These are phyloP conservation scores for Trypoxylon attenuatum DNA, from an alignment of 2,888 invertebrate genomes.

Conservation along the genomic window DNA sequence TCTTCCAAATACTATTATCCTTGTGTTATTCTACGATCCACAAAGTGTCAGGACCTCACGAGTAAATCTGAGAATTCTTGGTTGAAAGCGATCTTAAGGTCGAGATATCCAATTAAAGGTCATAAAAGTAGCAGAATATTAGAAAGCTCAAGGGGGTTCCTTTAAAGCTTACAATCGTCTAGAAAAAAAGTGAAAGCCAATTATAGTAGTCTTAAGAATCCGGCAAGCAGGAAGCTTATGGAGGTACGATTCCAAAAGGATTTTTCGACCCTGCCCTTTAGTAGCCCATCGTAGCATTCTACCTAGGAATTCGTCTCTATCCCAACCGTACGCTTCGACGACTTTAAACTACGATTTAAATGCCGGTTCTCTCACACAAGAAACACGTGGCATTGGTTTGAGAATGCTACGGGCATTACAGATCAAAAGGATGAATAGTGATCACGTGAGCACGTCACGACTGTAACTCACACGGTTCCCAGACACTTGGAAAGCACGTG, in stretches of 20 bases:
- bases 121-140: slow-evolving; percentile 7
- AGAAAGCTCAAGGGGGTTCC: background rate
- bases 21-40: background rate
- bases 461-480: too few species aligned
- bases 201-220: slow-evolving; percentile 50
- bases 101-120: slow-evolving; percentile 8
- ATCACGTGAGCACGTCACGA: too few species aligned
- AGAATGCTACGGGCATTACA: too few species aligned
- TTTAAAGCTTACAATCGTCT: background rate
- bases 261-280: slow-evolving; percentile 3
- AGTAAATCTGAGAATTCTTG: background rate
- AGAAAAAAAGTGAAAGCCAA: slow-evolving; percentile 35
- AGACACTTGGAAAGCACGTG: too few species aligned
- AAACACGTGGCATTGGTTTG: too few species aligned
- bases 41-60: slow-evolving; percentile 19
- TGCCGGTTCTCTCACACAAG: too few species aligned
- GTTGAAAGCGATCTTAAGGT: background rate
- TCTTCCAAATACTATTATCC: background rate
- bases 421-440: too few species aligned
- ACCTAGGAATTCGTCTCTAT: too few species aligned
- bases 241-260: slow-evolving; percentile 45
- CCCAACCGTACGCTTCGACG: background rate
- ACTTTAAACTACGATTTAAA: background rate
- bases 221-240: slow-evolving; percentile 41
- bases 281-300: too few species aligned